These are phyloP conservation scores for Anas platyrhynchos DNA, from an alignment of 2,113 vertebrate species.

Conservation along the genomic window DNA sequence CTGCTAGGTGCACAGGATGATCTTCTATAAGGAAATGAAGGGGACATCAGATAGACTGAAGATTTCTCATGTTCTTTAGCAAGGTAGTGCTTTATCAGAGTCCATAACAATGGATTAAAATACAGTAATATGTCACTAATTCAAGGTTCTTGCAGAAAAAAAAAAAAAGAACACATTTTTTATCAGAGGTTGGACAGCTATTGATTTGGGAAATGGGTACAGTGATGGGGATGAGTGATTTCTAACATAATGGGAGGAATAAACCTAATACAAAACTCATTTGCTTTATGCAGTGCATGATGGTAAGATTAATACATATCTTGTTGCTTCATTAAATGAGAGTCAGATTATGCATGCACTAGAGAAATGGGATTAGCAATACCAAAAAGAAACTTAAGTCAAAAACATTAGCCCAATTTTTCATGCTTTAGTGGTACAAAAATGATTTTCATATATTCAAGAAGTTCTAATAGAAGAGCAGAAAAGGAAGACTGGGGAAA, in stretches of 20 bases:
- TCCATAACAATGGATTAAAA: background rate
- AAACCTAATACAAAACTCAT: background rate
- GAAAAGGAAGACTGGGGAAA: background rate
- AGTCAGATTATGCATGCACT: background rate
- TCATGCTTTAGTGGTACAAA: background rate
- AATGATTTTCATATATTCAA: background rate
- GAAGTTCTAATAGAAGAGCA: background rate
- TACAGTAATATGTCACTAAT: background rate
- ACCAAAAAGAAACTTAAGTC: background rate
- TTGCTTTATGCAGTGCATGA: background rate
- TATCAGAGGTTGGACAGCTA: background rate
- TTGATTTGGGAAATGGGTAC: rapidly evolving
- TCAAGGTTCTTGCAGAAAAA: background rate
- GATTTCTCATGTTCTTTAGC: background rate
- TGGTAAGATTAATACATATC: background rate
- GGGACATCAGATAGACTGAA: background rate
- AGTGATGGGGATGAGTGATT: background rate
- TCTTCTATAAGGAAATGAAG: background rate
- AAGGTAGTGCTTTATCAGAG: background rate
- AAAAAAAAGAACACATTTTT: background rate
- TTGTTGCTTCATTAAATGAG: background rate
- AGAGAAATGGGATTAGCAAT: background rate
- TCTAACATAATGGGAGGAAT: background rate
- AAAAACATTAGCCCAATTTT: background rate
- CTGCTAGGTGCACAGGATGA: background rate